A percentile compares a stretch with the other conserved stretches of the same genome.
These are phyloP conservation scores for Pelochelys cantorii DNA, from an alignment of 2,797 vertebrate genomes.

Conservation along the genomic window DNA sequence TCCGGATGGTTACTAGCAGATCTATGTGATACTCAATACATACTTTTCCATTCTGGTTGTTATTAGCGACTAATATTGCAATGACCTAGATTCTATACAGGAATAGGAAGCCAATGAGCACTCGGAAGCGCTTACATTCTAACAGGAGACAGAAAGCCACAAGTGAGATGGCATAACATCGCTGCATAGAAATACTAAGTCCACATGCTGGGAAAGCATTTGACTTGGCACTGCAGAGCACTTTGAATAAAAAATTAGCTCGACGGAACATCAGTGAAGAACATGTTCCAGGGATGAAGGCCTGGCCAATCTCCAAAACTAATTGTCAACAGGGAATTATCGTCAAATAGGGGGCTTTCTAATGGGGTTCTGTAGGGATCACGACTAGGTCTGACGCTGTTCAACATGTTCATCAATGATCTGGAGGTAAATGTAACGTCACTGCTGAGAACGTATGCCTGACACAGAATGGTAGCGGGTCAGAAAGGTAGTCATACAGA, in stretches of 20 bases:
- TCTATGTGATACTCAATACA: accelerated
- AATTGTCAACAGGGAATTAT: accelerated
- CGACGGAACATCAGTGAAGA: not conserved
- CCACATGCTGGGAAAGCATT: not conserved
- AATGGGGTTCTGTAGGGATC: not conserved
- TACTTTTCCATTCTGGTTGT: not conserved
- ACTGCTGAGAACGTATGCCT: too few relatives aligned
- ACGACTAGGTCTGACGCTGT: not conserved
- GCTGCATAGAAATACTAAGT: not conserved
- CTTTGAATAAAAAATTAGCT: not conserved
- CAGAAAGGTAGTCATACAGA: accelerated
- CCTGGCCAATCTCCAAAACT: not conserved
- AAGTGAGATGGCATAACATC: not conserved
- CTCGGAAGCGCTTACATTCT: not conserved
- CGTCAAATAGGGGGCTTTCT: too few relatives aligned
- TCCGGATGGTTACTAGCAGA: not conserved
- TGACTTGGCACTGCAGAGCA: accelerated
- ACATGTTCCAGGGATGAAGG: not conserved
- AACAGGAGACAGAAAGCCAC: not conserved
- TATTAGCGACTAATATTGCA: not conserved
- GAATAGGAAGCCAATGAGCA: not conserved
- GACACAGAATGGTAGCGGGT: too few relatives aligned
- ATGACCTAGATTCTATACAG: not conserved
- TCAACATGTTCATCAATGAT: not conserved
- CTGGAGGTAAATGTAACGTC: not conserved